Percentiles rank a stretch among this genome's conserved stretches.
phyloP scores from a whole-genome alignment of 2,797 vertebrate genomes.

The Eleutherodactylus coqui region DNA sequence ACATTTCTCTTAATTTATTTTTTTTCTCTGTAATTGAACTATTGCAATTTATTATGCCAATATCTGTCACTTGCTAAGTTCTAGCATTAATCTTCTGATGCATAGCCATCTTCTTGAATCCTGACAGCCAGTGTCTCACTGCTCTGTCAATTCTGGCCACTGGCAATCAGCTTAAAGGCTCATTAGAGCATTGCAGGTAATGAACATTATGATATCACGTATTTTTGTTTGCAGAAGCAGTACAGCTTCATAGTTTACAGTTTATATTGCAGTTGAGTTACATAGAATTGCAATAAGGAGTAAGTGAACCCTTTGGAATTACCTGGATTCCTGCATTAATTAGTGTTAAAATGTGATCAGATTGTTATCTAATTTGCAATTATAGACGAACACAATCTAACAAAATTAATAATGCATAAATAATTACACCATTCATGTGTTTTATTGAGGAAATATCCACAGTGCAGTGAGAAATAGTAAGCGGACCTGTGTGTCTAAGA shows the following conservation, averaged over 20 bases:
- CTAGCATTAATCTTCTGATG: not conserved
- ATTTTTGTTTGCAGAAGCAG: not conserved
- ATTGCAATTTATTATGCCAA: conserved; percentile 5
- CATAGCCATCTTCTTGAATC: not conserved
- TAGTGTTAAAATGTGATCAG: too few relatives aligned
- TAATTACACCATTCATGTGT: too few relatives aligned
- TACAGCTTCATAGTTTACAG: not conserved
- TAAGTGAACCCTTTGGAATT: too few relatives aligned
- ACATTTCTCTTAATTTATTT: not conserved
- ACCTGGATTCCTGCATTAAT: too few relatives aligned
- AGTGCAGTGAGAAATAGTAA: too few relatives aligned
- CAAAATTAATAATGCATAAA: too few relatives aligned
- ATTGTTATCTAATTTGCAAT: too few relatives aligned
- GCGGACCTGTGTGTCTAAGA: too few relatives aligned
- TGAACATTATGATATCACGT: not conserved
- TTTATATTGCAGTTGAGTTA: not conserved
- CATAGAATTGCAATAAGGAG: too few relatives aligned
- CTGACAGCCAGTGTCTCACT: not conserved
- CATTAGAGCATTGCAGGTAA: conserved; percentile 14
- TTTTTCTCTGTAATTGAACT: not conserved
- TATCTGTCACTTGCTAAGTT: not conserved
- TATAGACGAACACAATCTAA: too few relatives aligned
- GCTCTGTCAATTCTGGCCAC: not conserved
- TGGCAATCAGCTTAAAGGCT: conserved; percentile 6
- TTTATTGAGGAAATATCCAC: too few relatives aligned